A percentile compares a stretch with the other conserved stretches of the same genome.
These are phyloP conservation scores for Pocillopora damicornis DNA, from an alignment of 64 coral and sea anemone species.

Conservation along the genomic window DNA sequence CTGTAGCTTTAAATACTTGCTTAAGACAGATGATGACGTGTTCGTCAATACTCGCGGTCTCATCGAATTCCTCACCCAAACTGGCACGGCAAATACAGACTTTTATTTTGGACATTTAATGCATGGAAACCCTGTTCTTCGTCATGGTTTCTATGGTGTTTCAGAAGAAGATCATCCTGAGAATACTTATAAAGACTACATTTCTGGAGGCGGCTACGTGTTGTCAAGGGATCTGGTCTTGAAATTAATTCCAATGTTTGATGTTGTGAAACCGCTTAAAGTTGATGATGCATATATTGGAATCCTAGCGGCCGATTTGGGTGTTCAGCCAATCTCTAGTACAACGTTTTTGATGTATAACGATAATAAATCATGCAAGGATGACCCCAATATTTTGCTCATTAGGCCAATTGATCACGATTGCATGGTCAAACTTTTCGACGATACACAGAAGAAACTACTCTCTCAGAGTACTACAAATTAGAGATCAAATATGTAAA, in stretches of 20 bases:
- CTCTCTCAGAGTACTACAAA: not conserved
- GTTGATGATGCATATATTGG: slow-evolving; percentile 32
- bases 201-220: slow-evolving; percentile 26
- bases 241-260: slow-evolving; percentile 30
- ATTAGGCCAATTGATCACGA: not conserved
- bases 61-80: slow-evolving; percentile 4
- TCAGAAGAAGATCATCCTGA: slow-evolving; percentile 27
- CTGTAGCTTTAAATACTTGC: slow-evolving; percentile 51
- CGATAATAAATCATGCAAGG: not conserved
- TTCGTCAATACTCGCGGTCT: slow-evolving; percentile 37
- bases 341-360: slow-evolving; percentile 14
- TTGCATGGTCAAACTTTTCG: slow-evolving; percentile 21
- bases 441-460: not conserved
- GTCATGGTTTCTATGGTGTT: slow-evolving; percentile 9
- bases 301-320: slow-evolving; percentile 12
- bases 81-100: not conserved
- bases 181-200: slow-evolving; percentile 12
- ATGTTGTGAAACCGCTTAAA: slow-evolving; percentile 27
- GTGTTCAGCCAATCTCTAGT: slow-evolving; percentile 4
- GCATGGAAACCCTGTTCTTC: slow-evolving; percentile 8
- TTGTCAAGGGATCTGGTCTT: slow-evolving; percentile 14
- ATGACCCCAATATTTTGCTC: not conserved
- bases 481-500: no score
- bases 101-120: slow-evolving; percentile 48
- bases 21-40: slow-evolving; percentile 53